phyloP scores from a whole-genome alignment of 2,113 vertebrate genomes.

The Uropsilus gracilis region DNA sequence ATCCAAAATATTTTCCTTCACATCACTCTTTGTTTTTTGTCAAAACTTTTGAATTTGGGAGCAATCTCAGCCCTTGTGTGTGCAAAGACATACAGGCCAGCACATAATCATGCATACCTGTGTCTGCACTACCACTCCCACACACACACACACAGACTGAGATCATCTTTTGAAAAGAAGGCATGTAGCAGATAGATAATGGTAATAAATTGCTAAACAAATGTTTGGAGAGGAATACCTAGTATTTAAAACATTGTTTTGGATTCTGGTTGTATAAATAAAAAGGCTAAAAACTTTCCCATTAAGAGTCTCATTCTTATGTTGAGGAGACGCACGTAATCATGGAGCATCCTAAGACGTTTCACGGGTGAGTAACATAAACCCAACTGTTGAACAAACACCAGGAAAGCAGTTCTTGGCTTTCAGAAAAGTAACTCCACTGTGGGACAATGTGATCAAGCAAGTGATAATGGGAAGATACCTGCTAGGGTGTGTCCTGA shows the following conservation, averaged over 20 bases:
- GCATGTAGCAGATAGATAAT: neutral
- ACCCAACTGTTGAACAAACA: slow-evolving; percentile 3
- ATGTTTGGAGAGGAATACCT: neutral
- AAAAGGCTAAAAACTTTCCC: slow-evolving; percentile 24
- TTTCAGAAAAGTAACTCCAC: slow-evolving; percentile 10
- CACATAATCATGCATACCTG: neutral
- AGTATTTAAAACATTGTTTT: slow-evolving; percentile 22
- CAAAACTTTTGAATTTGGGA: too few relatives aligned
- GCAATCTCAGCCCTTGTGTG: too few relatives aligned
- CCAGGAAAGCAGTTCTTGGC: neutral
- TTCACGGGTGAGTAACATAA: neutral
- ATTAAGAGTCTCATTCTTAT: neutral
- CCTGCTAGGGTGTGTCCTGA: neutral
- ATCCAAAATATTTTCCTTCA: too few relatives aligned
- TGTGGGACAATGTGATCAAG: slow-evolving; percentile 18
- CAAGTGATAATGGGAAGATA: neutral
- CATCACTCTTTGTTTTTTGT: too few relatives aligned
- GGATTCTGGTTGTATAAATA: neutral
- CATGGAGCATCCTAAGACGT: neutral
- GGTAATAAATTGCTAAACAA: neutral
- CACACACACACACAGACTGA: neutral
- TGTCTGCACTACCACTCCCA: neutral
- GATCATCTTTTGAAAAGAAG: neutral
- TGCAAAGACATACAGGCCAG: neutral
- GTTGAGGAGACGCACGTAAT: neutral